These are phyloP conservation scores for Alentia gelatinosa DNA, from an alignment of 2,888 invertebrate species.

Conservation along the genomic window DNA sequence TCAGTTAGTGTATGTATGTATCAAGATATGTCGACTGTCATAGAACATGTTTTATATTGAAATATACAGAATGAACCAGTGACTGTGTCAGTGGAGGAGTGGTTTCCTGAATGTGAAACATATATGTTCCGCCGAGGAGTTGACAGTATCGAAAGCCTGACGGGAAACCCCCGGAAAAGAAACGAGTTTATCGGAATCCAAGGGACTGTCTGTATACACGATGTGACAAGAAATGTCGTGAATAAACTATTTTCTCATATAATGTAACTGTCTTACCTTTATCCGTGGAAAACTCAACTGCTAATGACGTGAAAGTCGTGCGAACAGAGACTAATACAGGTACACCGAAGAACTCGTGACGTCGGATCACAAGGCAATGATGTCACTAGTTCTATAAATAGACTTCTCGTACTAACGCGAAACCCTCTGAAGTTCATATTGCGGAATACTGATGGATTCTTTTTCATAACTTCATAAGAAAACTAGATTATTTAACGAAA, in stretches of 20 bases:
- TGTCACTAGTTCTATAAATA: conserved; percentile 45
- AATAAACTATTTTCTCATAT: too few species aligned
- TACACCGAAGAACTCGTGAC: background rate
- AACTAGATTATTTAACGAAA: too few species aligned
- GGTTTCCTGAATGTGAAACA: too few species aligned
- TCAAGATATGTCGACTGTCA: too few species aligned
- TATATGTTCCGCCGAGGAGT: background rate
- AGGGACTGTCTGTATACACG: background rate
- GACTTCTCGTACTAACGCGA: background rate
- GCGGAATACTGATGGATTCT: background rate
- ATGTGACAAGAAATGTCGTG: too few species aligned
- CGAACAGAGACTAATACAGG: background rate
- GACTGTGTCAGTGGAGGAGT: too few species aligned
- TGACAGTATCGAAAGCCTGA: too few species aligned
- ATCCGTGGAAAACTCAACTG: background rate
- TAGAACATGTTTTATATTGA: too few species aligned
- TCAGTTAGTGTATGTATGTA: too few species aligned
- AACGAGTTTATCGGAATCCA: background rate
- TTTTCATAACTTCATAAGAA: background rate
- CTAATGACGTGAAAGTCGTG: background rate
- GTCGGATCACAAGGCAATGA: conserved; percentile 46
- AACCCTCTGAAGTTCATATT: background rate
- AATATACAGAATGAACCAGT: too few species aligned
- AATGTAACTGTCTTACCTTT: background rate
- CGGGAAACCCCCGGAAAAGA: conserved; percentile 6